phyloP scores from a whole-genome alignment of 1,140 invertebrate genomes.

The Euwallacea fornicatus region DNA sequence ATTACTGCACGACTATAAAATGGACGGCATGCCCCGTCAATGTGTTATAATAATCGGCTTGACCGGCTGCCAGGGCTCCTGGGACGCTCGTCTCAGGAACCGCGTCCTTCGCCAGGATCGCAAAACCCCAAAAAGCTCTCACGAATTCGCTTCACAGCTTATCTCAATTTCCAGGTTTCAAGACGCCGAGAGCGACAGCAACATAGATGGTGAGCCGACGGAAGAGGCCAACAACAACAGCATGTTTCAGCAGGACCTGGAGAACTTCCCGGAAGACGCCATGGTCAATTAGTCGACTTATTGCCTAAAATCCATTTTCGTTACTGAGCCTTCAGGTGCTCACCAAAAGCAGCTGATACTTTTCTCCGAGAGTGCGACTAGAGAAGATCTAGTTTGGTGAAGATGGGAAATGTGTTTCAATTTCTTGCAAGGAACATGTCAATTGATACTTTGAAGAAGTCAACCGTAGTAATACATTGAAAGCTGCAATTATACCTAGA shows the following conservation, averaged over 20 bases:
- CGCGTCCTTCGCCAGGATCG: no score
- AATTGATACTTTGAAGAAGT: no score
- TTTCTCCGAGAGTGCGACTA: no score
- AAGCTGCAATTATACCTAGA: no score
- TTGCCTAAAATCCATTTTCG: neutral
- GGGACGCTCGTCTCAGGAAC: neutral
- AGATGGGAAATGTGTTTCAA: no score
- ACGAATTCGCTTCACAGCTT: no score
- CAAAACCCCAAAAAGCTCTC: no score
- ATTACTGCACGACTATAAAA: neutral
- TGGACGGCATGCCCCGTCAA: neutral
- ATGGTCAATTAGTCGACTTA: conserved; percentile 19
- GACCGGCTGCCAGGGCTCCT: conserved; percentile 1
- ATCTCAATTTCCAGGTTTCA: conserved; percentile 46
- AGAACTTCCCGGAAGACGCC: conserved; percentile 45
- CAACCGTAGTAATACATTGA: no score
- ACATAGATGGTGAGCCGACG: conserved; percentile 46
- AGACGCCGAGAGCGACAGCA: conserved; percentile 51
- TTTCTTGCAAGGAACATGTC: no score
- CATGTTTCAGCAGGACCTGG: conserved; percentile 51
- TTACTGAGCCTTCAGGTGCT: no score
- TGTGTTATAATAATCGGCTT: conserved; percentile 19
- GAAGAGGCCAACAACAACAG: conserved; percentile 51
- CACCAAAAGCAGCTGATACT: no score
- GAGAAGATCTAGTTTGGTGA: no score